Evolutionary conservation across 64 coral and sea anemone genomes (phyloP), one percentile per base, ranked within the genome.

Genomic region (Montipora foliosa): DNA sequence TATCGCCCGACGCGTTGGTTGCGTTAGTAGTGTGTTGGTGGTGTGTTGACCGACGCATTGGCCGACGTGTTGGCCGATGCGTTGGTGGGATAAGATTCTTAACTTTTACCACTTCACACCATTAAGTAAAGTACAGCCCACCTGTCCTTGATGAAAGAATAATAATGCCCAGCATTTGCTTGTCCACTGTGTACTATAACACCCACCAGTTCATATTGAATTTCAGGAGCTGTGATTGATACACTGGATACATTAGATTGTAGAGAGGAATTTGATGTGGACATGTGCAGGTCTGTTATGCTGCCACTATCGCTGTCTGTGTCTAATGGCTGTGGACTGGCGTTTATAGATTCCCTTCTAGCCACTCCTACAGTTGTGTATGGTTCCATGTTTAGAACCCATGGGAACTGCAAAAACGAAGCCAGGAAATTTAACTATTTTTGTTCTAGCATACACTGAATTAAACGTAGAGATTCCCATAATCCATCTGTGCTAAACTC

Each of bases 121-220:
- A 47, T 3, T 10, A 74, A 20, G 5, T 68, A 83, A 64, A 16
- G 11, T 0, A 19, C 11, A 81, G 91, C 92, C 19, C 95, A 88
- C 76, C 95, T 97, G 62, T 97, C 89, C 87, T 97, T 97, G 62
- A 97, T 94, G 69, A 91, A 97, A 0, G 95, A 97, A 45, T 97
- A 97, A 25, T 97, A 97, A 76, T 97, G 95, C 5, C 95, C 95
- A 0, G 95, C 95, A 74, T 97, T 97, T 61, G 95, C 95, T 72
- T 97, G 95, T 12, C 95, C 95, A 62, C 95, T 97, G 29, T 97
- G 95, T 5, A 97, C 95, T 37, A 97, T 94, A 45, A 89, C 78
- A 6, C 95, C 92, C 6, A 97, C 95, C 21, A 97, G 81, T 64
- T 97, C 95, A 62, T 97, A 97, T 11, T 93, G 90, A 7, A 97